phyloP scores from a whole-genome alignment of 2,888 invertebrate species.

The Temnothorax ravouxi region DNA sequence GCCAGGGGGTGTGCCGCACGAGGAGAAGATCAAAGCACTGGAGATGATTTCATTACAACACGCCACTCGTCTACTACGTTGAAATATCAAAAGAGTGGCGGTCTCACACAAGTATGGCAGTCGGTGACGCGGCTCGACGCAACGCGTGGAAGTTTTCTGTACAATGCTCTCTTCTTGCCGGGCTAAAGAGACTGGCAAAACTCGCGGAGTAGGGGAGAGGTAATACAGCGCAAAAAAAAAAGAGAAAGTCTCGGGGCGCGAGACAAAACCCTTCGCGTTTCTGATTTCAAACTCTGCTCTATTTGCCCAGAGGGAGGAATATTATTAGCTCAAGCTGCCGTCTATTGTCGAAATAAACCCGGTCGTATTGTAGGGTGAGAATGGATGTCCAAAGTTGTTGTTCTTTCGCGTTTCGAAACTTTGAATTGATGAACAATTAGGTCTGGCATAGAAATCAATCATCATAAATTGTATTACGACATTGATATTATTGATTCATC shows the following conservation, averaged over 20 bases:
- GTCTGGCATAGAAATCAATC: background rate
- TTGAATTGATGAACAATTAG: background rate
- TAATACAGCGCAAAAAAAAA: slow-evolving; percentile 60
- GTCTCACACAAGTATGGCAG: slow-evolving; percentile 75
- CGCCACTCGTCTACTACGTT: slow-evolving; percentile 84
- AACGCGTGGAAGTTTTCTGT: slow-evolving; percentile 75
- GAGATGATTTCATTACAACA: slow-evolving; percentile 86
- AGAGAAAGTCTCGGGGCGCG: slow-evolving; percentile 69
- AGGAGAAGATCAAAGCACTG: slow-evolving; percentile 85
- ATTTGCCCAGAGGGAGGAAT: slow-evolving; percentile 78
- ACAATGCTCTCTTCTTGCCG: slow-evolving; percentile 75
- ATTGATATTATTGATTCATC: background rate
- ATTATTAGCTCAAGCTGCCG: slow-evolving; percentile 84
- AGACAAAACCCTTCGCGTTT: slow-evolving; percentile 71
- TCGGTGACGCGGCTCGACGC: slow-evolving; percentile 69
- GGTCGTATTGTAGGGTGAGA: slow-evolving; percentile 69
- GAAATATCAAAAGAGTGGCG: slow-evolving; percentile 85
- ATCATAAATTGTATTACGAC: background rate
- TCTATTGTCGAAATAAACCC: slow-evolving; percentile 82
- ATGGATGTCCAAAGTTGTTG: slow-evolving; percentile 40
- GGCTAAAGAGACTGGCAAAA: slow-evolving; percentile 59
- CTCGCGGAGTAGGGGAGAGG: slow-evolving; percentile 51
- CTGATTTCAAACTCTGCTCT: slow-evolving; percentile 66
- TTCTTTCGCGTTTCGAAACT: slow-evolving; percentile 17
- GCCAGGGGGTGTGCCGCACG: slow-evolving; percentile 70